Evolutionary conservation across 2,113 vertebrate genomes (phyloP).

Genomic region (Synchiropus splendidus): DNA sequence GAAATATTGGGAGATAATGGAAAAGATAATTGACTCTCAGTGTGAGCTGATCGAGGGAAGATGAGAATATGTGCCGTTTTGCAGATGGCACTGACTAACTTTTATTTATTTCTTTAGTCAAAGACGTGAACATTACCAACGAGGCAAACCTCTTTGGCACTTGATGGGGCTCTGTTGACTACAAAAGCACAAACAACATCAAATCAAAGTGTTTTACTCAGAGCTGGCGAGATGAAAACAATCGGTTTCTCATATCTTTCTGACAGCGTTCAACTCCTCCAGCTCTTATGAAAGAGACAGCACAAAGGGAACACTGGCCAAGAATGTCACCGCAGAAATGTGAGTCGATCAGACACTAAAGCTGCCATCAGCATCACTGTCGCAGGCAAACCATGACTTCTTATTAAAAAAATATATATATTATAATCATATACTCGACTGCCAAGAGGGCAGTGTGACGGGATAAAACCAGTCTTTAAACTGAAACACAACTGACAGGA

Average conservation of each 20-base stretch:
- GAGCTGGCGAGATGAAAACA: slow-evolving; percentile 37
- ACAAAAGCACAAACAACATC: slow-evolving; percentile 17
- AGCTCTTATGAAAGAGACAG: slow-evolving; percentile 15
- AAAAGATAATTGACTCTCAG: slow-evolving; percentile 12
- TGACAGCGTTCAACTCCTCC: slow-evolving; percentile 24
- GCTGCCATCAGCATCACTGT: slow-evolving; percentile 15
- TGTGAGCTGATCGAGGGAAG: slow-evolving; percentile 1
- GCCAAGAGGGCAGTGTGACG: slow-evolving; percentile 17
- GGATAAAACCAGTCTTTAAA: no score
- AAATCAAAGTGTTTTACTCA: slow-evolving; percentile 28
- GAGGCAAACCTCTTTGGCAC: not conserved
- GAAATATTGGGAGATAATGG: slow-evolving; percentile 4
- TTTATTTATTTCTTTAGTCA: not conserved
- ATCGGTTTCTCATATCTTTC: slow-evolving; percentile 27
- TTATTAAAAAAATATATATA: no score
- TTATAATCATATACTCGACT: slow-evolving; percentile 14
- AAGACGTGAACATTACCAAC: slow-evolving; percentile 2
- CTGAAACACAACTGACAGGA: no score
- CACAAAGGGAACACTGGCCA: slow-evolving; percentile 32
- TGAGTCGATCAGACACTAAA: slow-evolving; percentile 4
- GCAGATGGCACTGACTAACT: slow-evolving; percentile 5
- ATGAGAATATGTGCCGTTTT: slow-evolving; percentile 7
- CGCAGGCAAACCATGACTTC: no score
- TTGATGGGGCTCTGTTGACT: slow-evolving; percentile 13
- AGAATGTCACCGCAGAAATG: slow-evolving; percentile 23